These are phyloP conservation scores for Tipula lateralis DNA, from an alignment of 2,888 invertebrate genomes.

Conservation along the genomic window DNA sequence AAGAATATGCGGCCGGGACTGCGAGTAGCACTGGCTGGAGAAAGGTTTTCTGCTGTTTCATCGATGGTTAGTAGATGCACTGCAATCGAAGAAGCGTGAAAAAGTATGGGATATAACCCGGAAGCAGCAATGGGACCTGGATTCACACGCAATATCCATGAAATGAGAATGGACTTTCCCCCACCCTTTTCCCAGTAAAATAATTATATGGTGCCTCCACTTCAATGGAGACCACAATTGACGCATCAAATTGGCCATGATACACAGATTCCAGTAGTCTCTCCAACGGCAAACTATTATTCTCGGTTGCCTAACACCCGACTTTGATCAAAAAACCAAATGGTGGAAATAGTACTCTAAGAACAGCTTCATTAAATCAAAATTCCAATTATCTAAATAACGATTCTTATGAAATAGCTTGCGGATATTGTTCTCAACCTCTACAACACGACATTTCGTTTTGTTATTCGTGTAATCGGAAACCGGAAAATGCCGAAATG, in stretches of 20 bases:
- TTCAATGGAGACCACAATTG: neutral
- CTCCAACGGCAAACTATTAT: too few relatives aligned
- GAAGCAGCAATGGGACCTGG: neutral
- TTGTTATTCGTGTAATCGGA: too few relatives aligned
- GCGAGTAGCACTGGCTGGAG: neutral
- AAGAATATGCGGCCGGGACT: neutral
- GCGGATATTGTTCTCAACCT: too few relatives aligned
- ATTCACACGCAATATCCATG: neutral
- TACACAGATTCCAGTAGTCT: neutral
- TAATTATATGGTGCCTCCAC: neutral
- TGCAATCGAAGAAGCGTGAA: neutral
- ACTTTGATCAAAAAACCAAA: too few relatives aligned
- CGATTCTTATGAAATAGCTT: too few relatives aligned
- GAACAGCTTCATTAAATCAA: too few relatives aligned
- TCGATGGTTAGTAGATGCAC: neutral
- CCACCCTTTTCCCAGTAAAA: too few relatives aligned
- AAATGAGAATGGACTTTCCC: neutral
- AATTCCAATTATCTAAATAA: too few relatives aligned
- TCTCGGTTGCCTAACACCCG: too few relatives aligned
- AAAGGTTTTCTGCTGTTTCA: neutral
- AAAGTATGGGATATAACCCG: neutral
- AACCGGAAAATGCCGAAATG: too few relatives aligned
- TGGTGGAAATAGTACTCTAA: too few relatives aligned
- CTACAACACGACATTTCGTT: too few relatives aligned
- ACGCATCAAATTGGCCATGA: neutral